phyloP scores from a whole-genome alignment of 1,140 invertebrate genomes.

The Ylistrum balloti region DNA sequence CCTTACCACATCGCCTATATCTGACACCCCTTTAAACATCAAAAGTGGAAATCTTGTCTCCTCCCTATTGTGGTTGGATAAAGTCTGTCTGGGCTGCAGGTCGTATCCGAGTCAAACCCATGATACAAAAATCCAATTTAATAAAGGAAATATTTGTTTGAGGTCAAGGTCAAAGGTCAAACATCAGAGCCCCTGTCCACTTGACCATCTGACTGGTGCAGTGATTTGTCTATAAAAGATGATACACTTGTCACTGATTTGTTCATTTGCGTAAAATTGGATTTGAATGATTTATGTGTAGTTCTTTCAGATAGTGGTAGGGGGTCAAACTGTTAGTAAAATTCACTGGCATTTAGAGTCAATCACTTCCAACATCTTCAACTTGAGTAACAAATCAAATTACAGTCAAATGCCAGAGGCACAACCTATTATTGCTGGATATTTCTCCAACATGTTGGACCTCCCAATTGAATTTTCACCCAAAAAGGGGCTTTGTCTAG shows the following conservation, averaged over 20 bases:
- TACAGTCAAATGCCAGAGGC: neutral
- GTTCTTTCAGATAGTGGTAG: neutral
- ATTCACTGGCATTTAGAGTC: neutral
- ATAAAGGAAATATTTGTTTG: conserved; percentile 40
- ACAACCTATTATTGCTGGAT: conserved; percentile 14
- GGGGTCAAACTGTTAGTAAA: conserved; percentile 26
- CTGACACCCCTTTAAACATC: neutral
- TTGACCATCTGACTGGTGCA: neutral
- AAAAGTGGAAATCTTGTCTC: neutral
- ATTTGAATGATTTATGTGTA: neutral
- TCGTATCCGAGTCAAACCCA: neutral
- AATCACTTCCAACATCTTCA: conserved; percentile 34
- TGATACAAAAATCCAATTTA: neutral
- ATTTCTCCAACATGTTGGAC: conserved; percentile 23
- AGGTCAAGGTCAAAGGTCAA: conserved; percentile 1
- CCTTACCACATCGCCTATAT: neutral
- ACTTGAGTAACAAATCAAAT: conserved; percentile 21
- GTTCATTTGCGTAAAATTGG: neutral
- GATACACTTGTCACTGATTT: conserved; percentile 27
- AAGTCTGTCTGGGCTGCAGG: neutral
- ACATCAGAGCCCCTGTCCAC: neutral
- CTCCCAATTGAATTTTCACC: conserved; percentile 38
- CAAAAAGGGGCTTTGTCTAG: conserved; percentile 20
- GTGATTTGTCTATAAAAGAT: conserved; percentile 30
- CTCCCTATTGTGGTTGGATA: neutral